A percentile compares a stretch with the other conserved stretches of the same genome.
Conservation (phyloP, 2,888 invertebrate species). For the Ceraclea dissimilis region DNA sequence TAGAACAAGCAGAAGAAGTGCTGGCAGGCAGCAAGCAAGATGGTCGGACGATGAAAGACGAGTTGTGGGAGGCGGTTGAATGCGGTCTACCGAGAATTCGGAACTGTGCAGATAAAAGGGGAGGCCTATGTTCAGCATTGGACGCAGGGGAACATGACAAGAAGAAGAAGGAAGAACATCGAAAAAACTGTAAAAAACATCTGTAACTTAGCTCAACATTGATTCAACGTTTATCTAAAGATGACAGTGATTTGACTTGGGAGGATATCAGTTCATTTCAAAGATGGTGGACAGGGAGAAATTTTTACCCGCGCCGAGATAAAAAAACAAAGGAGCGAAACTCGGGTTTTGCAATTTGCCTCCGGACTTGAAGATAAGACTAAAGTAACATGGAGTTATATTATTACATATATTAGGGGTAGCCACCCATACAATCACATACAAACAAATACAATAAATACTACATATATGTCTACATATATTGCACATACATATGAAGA, state of each 20-base stretch:
- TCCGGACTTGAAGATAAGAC: constrained; percentile 24
- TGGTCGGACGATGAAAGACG: too few relatives aligned
- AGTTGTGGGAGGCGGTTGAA: too few relatives aligned
- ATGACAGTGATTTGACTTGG: not conserved
- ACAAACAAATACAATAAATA: not conserved
- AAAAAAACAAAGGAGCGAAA: constrained; percentile 24
- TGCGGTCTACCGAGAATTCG: too few relatives aligned
- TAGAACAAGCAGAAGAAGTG: too few relatives aligned
- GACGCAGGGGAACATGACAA: too few relatives aligned
- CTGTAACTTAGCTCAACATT: too few relatives aligned
- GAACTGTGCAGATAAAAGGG: too few relatives aligned
- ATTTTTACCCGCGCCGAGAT: constrained; percentile 17
- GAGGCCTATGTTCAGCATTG: too few relatives aligned
- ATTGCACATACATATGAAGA: too few relatives aligned
- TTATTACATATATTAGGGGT: constrained; percentile 7
- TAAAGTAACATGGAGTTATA: constrained; percentile 10
- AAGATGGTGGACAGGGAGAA: constrained; percentile 11
- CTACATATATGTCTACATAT: not conserved
- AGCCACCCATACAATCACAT: constrained; percentile 6
- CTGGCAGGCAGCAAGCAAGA: too few relatives aligned
- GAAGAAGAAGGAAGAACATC: too few relatives aligned
- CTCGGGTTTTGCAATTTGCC: constrained; percentile 25
- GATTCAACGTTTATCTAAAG: not conserved
- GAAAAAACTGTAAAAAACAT: too few relatives aligned
- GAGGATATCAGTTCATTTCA: not conserved